Percentiles rank a stretch among this genome's conserved stretches.
Conservation (phyloP, 2,888 invertebrate genomes). For the Melanophora roralis region DNA sequence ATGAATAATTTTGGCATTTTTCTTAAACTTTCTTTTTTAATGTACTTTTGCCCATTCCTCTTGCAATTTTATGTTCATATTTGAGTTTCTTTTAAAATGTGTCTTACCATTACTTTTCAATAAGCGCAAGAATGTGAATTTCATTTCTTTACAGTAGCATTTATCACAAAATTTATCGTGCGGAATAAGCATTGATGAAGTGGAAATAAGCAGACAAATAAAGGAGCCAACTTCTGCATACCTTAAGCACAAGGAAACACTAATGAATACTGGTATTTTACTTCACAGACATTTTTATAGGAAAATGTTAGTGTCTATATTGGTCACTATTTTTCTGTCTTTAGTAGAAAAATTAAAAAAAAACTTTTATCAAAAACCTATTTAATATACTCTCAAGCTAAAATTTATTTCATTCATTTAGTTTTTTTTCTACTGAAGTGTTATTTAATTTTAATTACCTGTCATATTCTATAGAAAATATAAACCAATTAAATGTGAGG, state of each 20-base stretch:
- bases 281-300: background rate
- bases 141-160: slow-evolving; percentile 64
- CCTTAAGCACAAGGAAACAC: background rate
- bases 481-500: slow-evolving; percentile 29
- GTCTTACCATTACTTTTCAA: slow-evolving; percentile 42
- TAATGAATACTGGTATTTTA: background rate
- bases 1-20: no score
- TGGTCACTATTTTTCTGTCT: background rate
- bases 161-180: slow-evolving; percentile 77
- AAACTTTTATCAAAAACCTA: no score
- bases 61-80: background rate
- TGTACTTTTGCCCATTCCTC: no score
- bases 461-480: slow-evolving; percentile 46
- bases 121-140: slow-evolving; percentile 39
- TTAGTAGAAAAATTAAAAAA: background rate
- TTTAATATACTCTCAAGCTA: background rate
- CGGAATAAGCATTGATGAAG: slow-evolving; percentile 77
- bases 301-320: background rate
- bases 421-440: background rate
- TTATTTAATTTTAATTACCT: slow-evolving; percentile 56
- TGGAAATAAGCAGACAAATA: slow-evolving; percentile 70
- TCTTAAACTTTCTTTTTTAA: no score
- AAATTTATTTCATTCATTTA: background rate
- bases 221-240: background rate
- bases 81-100: slow-evolving; percentile 26